Evolutionary conservation across 2,888 invertebrate species (phyloP), one percentile per base, ranked within the genome.

Genomic region (Drosophila paucipuncta): DNA sequence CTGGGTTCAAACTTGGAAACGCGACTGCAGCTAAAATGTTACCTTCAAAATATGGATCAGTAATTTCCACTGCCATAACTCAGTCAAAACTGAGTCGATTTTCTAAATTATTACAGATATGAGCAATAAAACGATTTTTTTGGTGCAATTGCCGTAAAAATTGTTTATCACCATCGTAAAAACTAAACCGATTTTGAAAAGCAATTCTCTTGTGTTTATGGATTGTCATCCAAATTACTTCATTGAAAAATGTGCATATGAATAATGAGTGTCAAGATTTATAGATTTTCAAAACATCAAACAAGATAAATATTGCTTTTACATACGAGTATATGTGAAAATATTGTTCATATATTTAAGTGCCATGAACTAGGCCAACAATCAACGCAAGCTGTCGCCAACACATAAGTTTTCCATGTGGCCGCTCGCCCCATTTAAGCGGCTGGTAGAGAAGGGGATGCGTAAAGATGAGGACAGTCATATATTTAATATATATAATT

Each of bases 181-280:
- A 25, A 25, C 25, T 47, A 47, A 25, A 16, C 9, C 47, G 1
- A 16, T 9, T 47, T 25, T 25, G 4, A 25, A 16, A 47, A 25
- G 47, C 9, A 9, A 47, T 25, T 47, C 9, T 4, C 47, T 9
- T 25, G 25, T 16, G 4, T 22, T 47, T 13, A 47, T 22, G 47
- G 13, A 13, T 22, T 47, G 43, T 10, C 47, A 25, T 16, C 2
- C 9, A 47, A n/a, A 39, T n/a, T 39, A 57, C n/a, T 37, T n/a
- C 25, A 25, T 39, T 28, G 13, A 9, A 39, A n/a, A 39, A 68
- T 82, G 66, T 67, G 66, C 77, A 55, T 59, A 67, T 77, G 74
- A 73, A 59, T 77, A 55, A 74, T 82, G 73, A 57, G 54, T 11
- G 43, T n/a, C 43, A 59, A 78, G 70, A 79, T 79, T 82, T 76